Conservation (phyloP, 1,140 invertebrate genomes). For the Macrostomum lignano region DNA sequence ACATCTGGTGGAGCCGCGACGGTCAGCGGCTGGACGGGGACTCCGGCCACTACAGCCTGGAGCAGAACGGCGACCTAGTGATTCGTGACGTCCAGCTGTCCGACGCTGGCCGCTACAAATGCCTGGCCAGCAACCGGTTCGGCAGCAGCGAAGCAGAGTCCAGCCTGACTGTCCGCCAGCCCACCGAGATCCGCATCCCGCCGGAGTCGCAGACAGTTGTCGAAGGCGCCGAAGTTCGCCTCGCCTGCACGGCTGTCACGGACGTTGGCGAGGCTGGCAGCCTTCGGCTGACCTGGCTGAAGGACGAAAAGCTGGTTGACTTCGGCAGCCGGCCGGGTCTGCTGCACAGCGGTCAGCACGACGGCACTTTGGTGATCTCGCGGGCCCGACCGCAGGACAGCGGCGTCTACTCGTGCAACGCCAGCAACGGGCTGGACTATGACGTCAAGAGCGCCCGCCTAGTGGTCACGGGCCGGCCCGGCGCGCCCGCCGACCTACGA, state of each 20-base stretch:
- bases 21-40: not conserved
- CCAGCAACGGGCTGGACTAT: not conserved
- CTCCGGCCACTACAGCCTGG: not conserved
- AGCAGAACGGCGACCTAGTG: no score
- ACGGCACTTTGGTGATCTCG: not conserved
- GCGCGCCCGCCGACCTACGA: no score
- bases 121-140: not conserved
- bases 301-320: not conserved
- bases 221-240: not conserved
- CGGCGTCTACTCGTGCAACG: not conserved
- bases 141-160: not conserved
- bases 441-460: not conserved
- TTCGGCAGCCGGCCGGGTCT: not conserved
- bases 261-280: not conserved
- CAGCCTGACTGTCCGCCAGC: not conserved
- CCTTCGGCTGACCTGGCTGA: not conserved
- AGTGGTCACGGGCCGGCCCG: no score
- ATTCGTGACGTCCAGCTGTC: not conserved
- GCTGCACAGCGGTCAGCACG: not conserved
- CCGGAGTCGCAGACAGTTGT: not conserved
- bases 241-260: not conserved
- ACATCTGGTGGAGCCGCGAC: not conserved
- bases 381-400: not conserved
- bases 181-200: not conserved
- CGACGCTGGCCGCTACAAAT: slow-evolving; percentile 1